phyloP scores from a whole-genome alignment of 2,797 vertebrate genomes.

The Parambassis ranga region DNA sequence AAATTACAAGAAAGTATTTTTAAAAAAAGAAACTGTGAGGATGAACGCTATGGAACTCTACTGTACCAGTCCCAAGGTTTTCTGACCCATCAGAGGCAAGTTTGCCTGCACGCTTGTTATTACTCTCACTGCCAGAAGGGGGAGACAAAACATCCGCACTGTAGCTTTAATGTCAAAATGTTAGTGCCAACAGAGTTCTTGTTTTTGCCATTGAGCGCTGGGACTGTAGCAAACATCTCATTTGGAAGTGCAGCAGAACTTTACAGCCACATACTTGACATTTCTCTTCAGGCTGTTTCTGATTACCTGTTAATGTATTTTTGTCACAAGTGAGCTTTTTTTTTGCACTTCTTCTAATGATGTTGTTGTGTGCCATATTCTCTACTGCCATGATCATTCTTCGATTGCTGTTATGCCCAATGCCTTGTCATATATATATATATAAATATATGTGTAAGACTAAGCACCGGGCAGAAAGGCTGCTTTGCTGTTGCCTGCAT shows the following conservation, averaged over 20 bases:
- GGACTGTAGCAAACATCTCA: constrained; percentile 1
- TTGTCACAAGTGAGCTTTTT: constrained; percentile 29
- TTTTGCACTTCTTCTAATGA: constrained; percentile 32
- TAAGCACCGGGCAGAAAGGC: constrained; percentile 35
- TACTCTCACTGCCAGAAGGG: no score
- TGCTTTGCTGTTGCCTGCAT: constrained; percentile 41
- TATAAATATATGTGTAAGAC: constrained; percentile 27
- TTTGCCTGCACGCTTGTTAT: no score
- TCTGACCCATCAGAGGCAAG: no score
- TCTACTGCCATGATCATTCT: constrained; percentile 56
- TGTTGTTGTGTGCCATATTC: constrained; percentile 59
- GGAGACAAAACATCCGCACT: no score
- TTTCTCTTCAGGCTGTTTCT: constrained; percentile 24
- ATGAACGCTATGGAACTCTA: no score
- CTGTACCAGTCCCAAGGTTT: no score
- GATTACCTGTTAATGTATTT: constrained; percentile 18
- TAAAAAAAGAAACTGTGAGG: no score
- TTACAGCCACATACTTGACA: constrained; percentile 22
- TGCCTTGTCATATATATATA: constrained; percentile 62
- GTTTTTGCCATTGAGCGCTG: not conserved
- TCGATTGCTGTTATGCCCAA: constrained; percentile 65
- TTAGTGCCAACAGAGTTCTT: not conserved
- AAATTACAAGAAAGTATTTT: no score
- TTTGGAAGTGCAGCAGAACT: constrained; percentile 26
- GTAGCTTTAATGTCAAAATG: no score